Evolutionary conservation across 2,888 invertebrate genomes (phyloP), one percentile per base, ranked within the genome.

Genomic region (Brachyptera risi): DNA sequence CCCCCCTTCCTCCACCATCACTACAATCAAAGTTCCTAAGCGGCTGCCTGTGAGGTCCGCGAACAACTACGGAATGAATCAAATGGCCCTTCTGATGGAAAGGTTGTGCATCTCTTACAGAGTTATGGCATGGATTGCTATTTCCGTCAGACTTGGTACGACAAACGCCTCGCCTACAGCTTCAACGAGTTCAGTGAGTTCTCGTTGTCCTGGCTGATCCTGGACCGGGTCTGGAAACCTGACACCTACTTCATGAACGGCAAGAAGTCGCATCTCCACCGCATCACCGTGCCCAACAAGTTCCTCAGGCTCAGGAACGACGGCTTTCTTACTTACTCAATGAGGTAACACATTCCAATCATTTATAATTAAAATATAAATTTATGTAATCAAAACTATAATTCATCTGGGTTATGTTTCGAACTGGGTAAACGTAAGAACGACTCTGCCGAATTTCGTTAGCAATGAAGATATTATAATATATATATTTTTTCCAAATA

Each of bases 211-310:
- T 79, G 80, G 73, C 74, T 78, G 27, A 79, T 82, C 70, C 69
- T 83, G 60, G 78, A 80, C 64, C 75, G 76, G 65, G 78, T 83
- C 13, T 83, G 83, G 83, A 80, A 79, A 65, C 82, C 82, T 0
- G 82, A 82, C 70, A 82, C 81, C 0, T 82, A 76, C 67, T 78
- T 81, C 68, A 71, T 78, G 63, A 81, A 81, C 67, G 80, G 80
- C 1, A 77, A 77, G 64, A 73, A 76, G 31, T 80, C 80, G 1
- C 77, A 80, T 65, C 73, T 81, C 19, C 82, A 82, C 69, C 76
- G 76, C 54, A 79, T 82, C 61, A 80, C 83, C 0, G 77, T 76
- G 7, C 78, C 79, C 1, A 81, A 81, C 67, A 76, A 78, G 63
- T 77, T 81, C 60, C 65, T 71, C 2, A 59, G 70, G 11, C 59